Evolutionary conservation across 2,797 vertebrate species (phyloP).

Genomic region (Morus bassanus): DNA sequence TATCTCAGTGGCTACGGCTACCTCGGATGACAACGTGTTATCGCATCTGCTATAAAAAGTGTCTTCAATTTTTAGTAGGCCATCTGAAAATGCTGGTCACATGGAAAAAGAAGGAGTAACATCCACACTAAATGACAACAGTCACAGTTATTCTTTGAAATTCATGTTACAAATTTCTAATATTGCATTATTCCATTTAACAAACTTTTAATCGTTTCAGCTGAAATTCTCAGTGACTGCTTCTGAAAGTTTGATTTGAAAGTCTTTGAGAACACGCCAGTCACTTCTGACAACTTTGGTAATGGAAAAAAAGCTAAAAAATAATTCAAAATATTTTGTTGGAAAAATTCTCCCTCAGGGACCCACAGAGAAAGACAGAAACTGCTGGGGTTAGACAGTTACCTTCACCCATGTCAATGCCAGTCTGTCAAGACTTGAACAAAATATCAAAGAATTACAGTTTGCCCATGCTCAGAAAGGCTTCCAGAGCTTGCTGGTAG

Average conservation of each 20-base stretch:
- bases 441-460: background rate
- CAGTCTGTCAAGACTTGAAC: background rate
- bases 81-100: background rate
- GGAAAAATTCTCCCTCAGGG: background rate
- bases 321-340: background rate
- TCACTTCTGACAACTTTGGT: background rate
- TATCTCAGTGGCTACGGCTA: background rate
- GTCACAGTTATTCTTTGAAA: background rate
- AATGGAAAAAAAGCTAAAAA: background rate
- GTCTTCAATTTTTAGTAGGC: background rate
- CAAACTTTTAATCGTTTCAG: background rate
- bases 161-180: background rate
- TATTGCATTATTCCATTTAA: background rate
- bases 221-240: background rate
- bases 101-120: background rate
- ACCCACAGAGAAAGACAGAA: background rate
- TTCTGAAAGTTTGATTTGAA: background rate
- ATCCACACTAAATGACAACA: background rate
- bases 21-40: rapidly evolving
- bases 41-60: background rate
- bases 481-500: background rate
- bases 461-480: background rate
- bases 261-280: background rate
- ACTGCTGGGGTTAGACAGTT: background rate
- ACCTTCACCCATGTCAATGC: background rate